Percentiles rank a stretch among this genome's conserved stretches.
Conservation (phyloP, 2,113 vertebrate genomes). For the Larimichthys polyactis region DNA sequence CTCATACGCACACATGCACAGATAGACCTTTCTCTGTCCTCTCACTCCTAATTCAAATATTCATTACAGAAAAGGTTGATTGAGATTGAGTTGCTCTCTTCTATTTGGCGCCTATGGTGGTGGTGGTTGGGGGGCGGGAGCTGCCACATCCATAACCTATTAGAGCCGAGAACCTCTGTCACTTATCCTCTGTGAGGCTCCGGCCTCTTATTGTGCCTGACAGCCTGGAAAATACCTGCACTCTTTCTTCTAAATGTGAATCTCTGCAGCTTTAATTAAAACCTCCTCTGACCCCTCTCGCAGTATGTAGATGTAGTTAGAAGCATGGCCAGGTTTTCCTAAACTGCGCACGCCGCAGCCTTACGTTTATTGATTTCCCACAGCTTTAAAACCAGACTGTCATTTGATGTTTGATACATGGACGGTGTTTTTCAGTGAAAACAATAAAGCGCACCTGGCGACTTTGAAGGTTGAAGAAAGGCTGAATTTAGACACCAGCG, state of each 20-base stretch:
- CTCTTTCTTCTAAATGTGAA: conserved; percentile 6
- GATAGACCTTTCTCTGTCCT: neutral
- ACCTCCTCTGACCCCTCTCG: neutral
- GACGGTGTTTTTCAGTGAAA: neutral
- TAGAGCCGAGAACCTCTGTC: conserved; percentile 62
- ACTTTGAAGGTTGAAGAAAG: neutral
- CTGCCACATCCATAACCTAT: conserved; percentile 53
- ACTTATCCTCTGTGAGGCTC: conserved; percentile 50
- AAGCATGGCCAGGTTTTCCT: neutral
- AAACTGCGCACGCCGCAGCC: neutral
- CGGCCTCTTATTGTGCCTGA: conserved; percentile 52
- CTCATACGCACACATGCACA: conserved; percentile 12
- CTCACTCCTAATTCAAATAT: conserved; percentile 60
- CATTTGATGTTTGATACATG: neutral
- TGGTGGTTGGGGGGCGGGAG: neutral
- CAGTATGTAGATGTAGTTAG: neutral
- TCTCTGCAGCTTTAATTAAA: conserved; percentile 57
- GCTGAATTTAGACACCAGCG: conserved; percentile 9
- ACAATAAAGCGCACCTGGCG: neutral
- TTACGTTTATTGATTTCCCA: conserved; percentile 8
- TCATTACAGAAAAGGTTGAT: conserved; percentile 67
- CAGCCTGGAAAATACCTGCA: conserved; percentile 53
- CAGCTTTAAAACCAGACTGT: conserved; percentile 11
- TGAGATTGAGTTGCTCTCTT: conserved; percentile 60
- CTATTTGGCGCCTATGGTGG: conserved; percentile 36